Base-by-base conservation (phyloP, 2,113 vertebrate species). In the Edolisoma coerulescens region DNA sequence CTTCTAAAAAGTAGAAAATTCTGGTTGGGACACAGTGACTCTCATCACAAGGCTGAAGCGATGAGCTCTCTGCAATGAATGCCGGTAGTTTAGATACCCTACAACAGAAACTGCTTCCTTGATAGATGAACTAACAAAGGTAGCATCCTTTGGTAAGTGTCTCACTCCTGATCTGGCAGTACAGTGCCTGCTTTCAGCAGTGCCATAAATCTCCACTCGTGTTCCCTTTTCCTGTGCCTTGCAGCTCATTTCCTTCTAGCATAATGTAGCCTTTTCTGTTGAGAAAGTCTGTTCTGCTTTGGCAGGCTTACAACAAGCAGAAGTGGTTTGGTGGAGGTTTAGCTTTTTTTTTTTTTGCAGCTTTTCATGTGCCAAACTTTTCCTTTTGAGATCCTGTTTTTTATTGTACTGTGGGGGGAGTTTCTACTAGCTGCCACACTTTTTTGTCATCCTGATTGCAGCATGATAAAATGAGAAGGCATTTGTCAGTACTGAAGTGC, bases 241-340 rank as follows among this genome's bases (percentile, higher is more conserved):
- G 92, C 94, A 95, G 86, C 86, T 96, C 96, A 96, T 96, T 97
- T 97, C 95, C 96, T 97, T 97, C 61, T 68, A 95, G 94, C 83
- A 96, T 96, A 96, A 97, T 95, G 96, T 96, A 61, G 93, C 93
- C 95, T 96, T 97, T 97, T 97, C 95, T 96, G 88, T 90, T 93
- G 79, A 68, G 95, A 97, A 93, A 90, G 88, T 95, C 96, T 97
- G 93, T 77, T 94, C 93, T 92, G 85, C 92, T 93, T 96, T 97
- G 96, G 96, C 96, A 96, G 96, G 83, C 96, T 96, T 86, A 95
- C 92, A 96, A 13, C 76, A 68, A 90, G 92, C 73, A 95, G 90
- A 92, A 95, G 92, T 92, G 83, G 96, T 96, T 94, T 96, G 93
- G 76, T 96, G 45, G 90, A 95, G 80, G 93, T 94, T 97, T 93